Evolutionary conservation across 2,888 invertebrate genomes (phyloP).

Genomic region (Heliconius erato): DNA sequence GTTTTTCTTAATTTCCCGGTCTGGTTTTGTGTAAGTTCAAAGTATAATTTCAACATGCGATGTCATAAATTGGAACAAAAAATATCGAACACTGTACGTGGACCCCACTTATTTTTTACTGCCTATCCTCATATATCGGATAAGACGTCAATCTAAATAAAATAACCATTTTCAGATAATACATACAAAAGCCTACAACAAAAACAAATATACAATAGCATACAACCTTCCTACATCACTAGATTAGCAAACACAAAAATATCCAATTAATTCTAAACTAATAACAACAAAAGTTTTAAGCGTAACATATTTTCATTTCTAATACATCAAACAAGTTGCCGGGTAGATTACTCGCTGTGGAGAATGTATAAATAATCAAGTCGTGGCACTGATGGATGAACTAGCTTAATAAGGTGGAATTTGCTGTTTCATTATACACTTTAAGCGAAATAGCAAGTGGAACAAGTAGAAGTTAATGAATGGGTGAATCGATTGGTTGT

Average conservation of each 20-base stretch:
- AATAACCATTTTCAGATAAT: neutral
- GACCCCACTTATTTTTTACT: too few relatives aligned
- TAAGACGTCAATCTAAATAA: neutral
- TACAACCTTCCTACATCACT: neutral
- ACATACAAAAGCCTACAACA: neutral
- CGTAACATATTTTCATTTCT: constrained; percentile 39
- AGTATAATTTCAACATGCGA: too few relatives aligned
- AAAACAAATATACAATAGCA: neutral
- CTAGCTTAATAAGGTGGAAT: constrained; percentile 53
- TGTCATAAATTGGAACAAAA: too few relatives aligned
- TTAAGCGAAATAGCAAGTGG: constrained; percentile 25
- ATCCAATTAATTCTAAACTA: constrained; percentile 12
- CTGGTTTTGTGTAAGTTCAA: too few relatives aligned
- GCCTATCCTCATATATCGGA: too few relatives aligned
- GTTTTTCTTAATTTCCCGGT: too few relatives aligned
- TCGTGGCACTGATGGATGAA: constrained; percentile 73
- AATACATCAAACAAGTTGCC: constrained; percentile 50
- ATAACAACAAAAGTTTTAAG: constrained; percentile 28
- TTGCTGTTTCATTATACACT: constrained; percentile 44
- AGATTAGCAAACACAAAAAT: constrained; percentile 12
- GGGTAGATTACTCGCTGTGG: constrained; percentile 57
- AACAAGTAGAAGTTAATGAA: constrained; percentile 37
- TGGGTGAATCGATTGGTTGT: constrained; percentile 19
- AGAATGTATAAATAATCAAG: constrained; percentile 76
- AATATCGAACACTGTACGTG: too few relatives aligned